phyloP scores from a whole-genome alignment of 1,140 invertebrate species.

The Rhopalosiphum padi region DNA sequence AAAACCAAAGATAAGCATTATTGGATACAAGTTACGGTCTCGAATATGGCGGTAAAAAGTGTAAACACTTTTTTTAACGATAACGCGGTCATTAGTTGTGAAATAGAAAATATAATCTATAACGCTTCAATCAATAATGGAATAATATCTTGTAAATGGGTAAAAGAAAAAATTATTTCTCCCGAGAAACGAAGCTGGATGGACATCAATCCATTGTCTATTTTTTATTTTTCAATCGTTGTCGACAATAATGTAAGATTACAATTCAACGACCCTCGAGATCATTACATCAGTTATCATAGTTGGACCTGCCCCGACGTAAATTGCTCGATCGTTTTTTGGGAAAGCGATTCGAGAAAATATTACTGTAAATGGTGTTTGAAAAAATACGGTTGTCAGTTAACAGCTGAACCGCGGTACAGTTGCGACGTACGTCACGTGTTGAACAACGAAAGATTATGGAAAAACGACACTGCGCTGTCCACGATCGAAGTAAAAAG shows the following conservation, averaged over 20 bases:
- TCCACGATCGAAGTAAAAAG: background rate
- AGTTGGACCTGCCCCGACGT: background rate
- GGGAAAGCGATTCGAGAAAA: background rate
- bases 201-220: background rate
- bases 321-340: background rate
- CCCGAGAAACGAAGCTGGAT: background rate
- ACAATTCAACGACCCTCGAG: background rate
- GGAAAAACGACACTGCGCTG: too few relatives aligned
- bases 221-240: background rate
- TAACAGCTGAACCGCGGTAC: too few relatives aligned
- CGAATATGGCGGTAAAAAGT: background rate
- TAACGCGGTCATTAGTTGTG: background rate
- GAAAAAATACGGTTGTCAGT: background rate
- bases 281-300: background rate
- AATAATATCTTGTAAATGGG: background rate
- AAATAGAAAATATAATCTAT: background rate
- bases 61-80: background rate
- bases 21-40: background rate
- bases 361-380: conserved; percentile 6
- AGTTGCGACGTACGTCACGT: background rate
- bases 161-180: background rate
- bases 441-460: background rate
- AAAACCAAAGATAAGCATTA: background rate
- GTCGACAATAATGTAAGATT: background rate
- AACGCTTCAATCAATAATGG: background rate